Conservation (phyloP, 2,797 vertebrate genomes). For the Rhodeus uyekii region DNA sequence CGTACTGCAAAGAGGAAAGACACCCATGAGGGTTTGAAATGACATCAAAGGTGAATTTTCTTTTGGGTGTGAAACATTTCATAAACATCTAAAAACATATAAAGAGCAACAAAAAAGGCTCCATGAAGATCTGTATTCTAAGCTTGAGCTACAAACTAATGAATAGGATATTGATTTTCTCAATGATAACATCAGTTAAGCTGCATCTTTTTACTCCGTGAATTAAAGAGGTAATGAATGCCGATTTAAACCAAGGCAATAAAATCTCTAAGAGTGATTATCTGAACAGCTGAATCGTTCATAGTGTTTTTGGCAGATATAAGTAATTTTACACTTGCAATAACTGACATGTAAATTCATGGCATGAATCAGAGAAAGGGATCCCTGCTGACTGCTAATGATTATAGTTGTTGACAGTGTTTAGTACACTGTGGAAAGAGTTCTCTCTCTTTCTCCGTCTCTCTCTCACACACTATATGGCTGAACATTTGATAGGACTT, state of each 20-base stretch:
- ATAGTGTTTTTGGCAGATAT: constrained; percentile 63
- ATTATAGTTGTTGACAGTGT: constrained; percentile 34
- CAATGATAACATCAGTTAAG: constrained; percentile 67
- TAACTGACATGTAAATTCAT: constrained; percentile 68
- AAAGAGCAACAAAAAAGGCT: constrained; percentile 6
- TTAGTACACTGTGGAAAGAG: constrained; percentile 22
- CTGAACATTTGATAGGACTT: constrained; percentile 58
- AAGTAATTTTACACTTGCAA: constrained; percentile 70
- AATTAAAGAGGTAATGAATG: constrained; percentile 47
- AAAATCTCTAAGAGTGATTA: constrained; percentile 65
- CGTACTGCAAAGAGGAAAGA: constrained; percentile 4
- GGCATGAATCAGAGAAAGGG: constrained; percentile 61
- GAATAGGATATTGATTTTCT: constrained; percentile 69
- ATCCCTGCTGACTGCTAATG: constrained; percentile 71
- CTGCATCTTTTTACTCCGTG: constrained; percentile 31
- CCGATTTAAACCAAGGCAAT: constrained; percentile 27
- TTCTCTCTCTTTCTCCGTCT: background rate
- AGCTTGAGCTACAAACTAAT: constrained; percentile 59
- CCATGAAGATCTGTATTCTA: constrained; percentile 25
- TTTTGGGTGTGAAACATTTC: background rate
- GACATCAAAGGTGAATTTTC: background rate
- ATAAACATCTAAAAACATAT: background rate
- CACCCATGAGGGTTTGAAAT: background rate
- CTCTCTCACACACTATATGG: constrained; percentile 43
- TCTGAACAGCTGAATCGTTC: constrained; percentile 64